Base-by-base conservation (phyloP, 2,113 vertebrate genomes). In the Syngnathus typhle region DNA sequence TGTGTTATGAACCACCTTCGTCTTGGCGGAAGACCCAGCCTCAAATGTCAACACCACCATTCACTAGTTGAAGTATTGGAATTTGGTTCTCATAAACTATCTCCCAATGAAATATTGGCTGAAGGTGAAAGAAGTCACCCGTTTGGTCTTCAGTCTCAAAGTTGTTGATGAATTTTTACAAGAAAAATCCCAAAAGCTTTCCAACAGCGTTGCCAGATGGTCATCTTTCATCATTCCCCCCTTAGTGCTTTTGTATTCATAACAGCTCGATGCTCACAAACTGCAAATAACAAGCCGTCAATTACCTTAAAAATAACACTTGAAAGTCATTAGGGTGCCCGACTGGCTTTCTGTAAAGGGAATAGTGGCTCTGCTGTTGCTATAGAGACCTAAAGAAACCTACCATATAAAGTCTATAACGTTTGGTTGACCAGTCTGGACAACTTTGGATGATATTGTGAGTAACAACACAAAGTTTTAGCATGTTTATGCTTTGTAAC, bases 1-100 rank as follows among this genome's bases (percentile, higher is more conserved):
- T 60, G 69, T 85, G 67, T 63, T 72, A 68, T 65, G 66, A 73
- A 74, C 61, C 64, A 65, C 70, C 39, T 36, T 58, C 63, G 51
- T 70, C 61, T 65, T 37, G 56, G 32, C 68, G 71, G 65, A 46
- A 59, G 58, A 19, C 16, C 21, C 11, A 38, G 27, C 15, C 44
- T 60, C 52, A 46, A 65, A 59, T 65, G 39, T 54, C 74, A 49
- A 71, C 37, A 60, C 18, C n/a, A 60, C 51, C 19, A 23, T 27
- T 49, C 43, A 55, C 41, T 18, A 43, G 56, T 36, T 71, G 58
- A 60, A 60, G 10, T 38, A 19, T 60, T 38, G 36, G 32, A 60
- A 60, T 60, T 16, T 51, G 32, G 7, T 21, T 65, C 21, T 47
- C 47, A 64, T 68, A 43, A 69, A 68, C 43, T 2, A 2, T 1